Evolutionary conservation across 2,888 invertebrate genomes (phyloP).

Genomic region (Dorcus hopei): DNA sequence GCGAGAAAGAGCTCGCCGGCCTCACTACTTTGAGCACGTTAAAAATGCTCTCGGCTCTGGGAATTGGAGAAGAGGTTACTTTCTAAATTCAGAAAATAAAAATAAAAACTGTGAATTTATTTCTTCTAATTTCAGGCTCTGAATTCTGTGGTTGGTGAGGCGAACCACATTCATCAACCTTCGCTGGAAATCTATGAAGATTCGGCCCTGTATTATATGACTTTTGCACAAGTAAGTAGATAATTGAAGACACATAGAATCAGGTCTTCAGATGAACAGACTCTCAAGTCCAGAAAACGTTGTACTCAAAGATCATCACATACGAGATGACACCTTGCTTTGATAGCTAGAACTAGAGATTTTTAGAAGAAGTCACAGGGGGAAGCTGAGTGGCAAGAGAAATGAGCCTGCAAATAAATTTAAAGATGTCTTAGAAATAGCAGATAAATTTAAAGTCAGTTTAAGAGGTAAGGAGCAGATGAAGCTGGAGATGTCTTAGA

Average conservation of each 20-base stretch:
- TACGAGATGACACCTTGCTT: too few species aligned
- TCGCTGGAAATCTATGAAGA: constrained; percentile 51
- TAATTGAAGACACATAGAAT: not conserved
- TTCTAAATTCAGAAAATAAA: not conserved
- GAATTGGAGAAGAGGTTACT: constrained; percentile 40
- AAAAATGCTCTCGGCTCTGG: constrained; percentile 41
- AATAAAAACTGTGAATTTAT: not conserved
- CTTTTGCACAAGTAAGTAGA: constrained; percentile 53
- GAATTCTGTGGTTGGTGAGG: not conserved
- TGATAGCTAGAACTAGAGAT: too few species aligned
- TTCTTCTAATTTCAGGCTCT: not conserved
- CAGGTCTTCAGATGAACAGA: not conserved
- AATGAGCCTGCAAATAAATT: too few species aligned
- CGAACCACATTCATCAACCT: constrained; percentile 47
- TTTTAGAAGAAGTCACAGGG: too few species aligned
- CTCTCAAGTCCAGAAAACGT: too few species aligned
- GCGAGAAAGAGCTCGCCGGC: constrained; percentile 32
- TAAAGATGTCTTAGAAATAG: too few species aligned
- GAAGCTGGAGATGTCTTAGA: too few species aligned
- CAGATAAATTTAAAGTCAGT: too few species aligned
- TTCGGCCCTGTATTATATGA: constrained; percentile 54
- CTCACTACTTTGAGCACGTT: constrained; percentile 39
- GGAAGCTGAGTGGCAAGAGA: too few species aligned
- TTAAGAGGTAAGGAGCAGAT: too few species aligned
- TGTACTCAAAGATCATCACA: too few species aligned